Percentiles rank a stretch among this genome's conserved stretches.
These are phyloP conservation scores for Agonopterix alstromeriana DNA, from an alignment of 2,888 invertebrate genomes.

Conservation along the genomic window DNA sequence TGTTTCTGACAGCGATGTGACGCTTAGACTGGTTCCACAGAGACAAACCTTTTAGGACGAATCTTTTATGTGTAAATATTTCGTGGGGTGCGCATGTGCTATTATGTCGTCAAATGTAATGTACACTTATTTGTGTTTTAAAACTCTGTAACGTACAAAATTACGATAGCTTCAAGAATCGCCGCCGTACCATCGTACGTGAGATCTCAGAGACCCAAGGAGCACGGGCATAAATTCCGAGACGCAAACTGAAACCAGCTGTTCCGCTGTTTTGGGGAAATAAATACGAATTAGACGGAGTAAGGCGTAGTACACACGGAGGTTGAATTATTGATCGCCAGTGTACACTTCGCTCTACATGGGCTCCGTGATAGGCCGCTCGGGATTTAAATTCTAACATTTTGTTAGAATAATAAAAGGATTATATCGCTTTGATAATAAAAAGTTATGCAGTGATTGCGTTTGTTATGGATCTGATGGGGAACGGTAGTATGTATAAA, in stretches of 20 bases:
- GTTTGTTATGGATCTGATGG: no score
- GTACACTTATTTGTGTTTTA: not conserved
- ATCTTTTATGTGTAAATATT: no score
- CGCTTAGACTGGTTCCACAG: no score
- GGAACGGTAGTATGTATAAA: no score
- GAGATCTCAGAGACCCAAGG: conserved; percentile 40
- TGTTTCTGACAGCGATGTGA: no score
- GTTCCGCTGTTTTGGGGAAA: conserved; percentile 66
- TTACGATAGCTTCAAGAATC: conserved; percentile 16
- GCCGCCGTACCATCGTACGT: conserved; percentile 24
- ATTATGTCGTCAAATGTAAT: no score
- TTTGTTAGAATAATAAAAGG: not conserved
- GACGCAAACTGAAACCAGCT: conserved; percentile 66
- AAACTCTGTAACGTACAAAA: conserved; percentile 1
- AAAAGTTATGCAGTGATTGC: no score
- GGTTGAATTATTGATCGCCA: conserved; percentile 54
- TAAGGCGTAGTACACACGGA: conserved; percentile 35
- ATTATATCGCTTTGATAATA: no score
- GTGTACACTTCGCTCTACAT: conserved; percentile 15
- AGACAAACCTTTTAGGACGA: no score
- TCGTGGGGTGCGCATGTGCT: no score
- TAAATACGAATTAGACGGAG: conserved; percentile 66
- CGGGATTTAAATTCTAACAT: conserved; percentile 5
- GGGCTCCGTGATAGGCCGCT: conserved; percentile 4
- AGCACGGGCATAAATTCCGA: conserved; percentile 60